These are phyloP conservation scores for Cheirogaleus medius DNA, from an alignment of 2,113 vertebrate species.

Conservation along the genomic window DNA sequence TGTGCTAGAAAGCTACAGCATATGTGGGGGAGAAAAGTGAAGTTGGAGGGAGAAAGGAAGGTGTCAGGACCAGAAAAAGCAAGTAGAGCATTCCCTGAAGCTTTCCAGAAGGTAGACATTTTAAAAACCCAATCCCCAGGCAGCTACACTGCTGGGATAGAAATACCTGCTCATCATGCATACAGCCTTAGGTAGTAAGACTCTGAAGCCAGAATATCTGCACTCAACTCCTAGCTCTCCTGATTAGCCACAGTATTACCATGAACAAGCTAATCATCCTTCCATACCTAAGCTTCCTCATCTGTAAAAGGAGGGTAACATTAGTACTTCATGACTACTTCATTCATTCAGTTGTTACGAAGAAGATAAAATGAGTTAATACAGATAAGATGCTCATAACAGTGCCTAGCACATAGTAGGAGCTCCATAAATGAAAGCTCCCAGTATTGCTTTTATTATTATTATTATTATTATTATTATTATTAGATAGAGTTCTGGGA, in stretches of 20 bases:
- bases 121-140: neutral
- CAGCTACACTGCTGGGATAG: neutral
- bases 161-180: neutral
- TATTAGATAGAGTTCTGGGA: neutral
- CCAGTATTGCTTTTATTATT: neutral
- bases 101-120: neutral
- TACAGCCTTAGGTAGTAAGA: neutral
- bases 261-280: neutral
- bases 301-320: neutral
- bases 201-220: neutral
- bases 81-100: neutral
- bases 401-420: neutral
- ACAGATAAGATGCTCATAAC: neutral
- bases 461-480: neutral
- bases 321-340: neutral
- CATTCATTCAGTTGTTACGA: neutral
- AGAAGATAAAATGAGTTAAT: neutral
- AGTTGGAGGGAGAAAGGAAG: neutral
- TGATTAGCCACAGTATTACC: neutral
- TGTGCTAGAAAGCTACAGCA: neutral
- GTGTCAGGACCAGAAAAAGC: neutral
- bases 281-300: neutral
- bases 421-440: neutral
- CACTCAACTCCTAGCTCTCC: neutral
- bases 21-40: neutral